Base-by-base conservation (phyloP, 2,797 vertebrate genomes). In the Sebastes oblongus region DNA sequence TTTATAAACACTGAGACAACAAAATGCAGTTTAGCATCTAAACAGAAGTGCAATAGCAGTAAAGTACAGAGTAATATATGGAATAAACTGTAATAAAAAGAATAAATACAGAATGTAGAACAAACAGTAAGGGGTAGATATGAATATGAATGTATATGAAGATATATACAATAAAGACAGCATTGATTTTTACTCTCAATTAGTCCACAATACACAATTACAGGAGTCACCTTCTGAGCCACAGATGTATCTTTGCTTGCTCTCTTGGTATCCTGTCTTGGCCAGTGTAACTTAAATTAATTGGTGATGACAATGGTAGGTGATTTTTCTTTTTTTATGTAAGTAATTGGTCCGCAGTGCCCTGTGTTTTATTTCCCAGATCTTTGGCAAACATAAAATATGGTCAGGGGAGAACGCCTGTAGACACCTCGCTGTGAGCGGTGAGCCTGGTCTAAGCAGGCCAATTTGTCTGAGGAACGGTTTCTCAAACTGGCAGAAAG, bases 401-500 rank as follows among this genome's bases (percentile, higher is more conserved):
- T 4, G 36, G 61, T 59, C 55, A 1, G 34, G 62, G 55, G 58
- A 66, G 78, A 66, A 64, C 62, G 68, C 36, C 56, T 8, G 61
- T 18, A 18, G 66, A 55, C 60, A 14, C 77, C 30, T 54, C 70
- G 64, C 73, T 69, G 18, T 6, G 75, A 82, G 36, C 11, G 6
- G 59, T 55, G 32, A 67, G 74, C 50, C 64, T 4, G 68, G 39
- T 59, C 72, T 64, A 24, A 80, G 54, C 67, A 6, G 72, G 61
- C 72, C 58, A 80, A 70, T 92, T 89, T 82, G 68, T 86, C 61
- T 22, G 27, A 89, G 65, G 42, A 74, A 22, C 75, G 72, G 29
- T 80, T 85, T 81, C 76, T 84, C 66, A 75, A 58, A 66, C 69
- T 70, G 72, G 54, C 61, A 78, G 59, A 29, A 34, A 7, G 75